Evolutionary conservation across 2,888 invertebrate species (phyloP).

Genomic region (Macropis europaea): DNA sequence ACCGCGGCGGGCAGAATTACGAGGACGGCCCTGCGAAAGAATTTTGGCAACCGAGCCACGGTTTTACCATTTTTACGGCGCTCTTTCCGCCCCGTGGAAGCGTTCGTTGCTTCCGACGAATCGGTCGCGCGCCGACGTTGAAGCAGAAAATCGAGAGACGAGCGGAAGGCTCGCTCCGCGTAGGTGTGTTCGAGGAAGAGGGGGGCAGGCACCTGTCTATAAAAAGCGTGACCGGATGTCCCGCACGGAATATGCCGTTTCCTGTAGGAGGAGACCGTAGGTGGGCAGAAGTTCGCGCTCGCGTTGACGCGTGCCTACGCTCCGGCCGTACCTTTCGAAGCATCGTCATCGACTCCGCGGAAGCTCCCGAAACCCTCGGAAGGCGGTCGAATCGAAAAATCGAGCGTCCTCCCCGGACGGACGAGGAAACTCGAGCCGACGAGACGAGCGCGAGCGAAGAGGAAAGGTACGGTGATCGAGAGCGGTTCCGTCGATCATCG

Average conservation of each 20-base stretch:
- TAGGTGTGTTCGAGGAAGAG: constrained; percentile 21
- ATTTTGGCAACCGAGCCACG: too few relatives aligned
- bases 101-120: neutral
- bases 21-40: too few relatives aligned
- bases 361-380: too few relatives aligned
- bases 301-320: constrained; percentile 7
- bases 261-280: constrained; percentile 63
- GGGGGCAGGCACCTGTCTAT: constrained; percentile 62
- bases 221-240: constrained; percentile 71
- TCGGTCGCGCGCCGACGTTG: neutral
- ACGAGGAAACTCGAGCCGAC: neutral
- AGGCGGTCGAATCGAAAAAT: too few relatives aligned
- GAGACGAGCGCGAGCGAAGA: too few relatives aligned
- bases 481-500: too few relatives aligned
- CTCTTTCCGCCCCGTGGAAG: neutral
- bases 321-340: neutral
- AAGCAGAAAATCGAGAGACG: constrained; percentile 3
- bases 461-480: too few relatives aligned
- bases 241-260: constrained; percentile 64
- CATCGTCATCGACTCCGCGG: too few relatives aligned
- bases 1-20: too few relatives aligned
- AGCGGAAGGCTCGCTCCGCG: constrained; percentile 1
- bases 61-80: too few relatives aligned
- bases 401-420: too few relatives aligned
- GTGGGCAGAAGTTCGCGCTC: constrained; percentile 31